Conservation (phyloP, 2,113 vertebrate genomes). For the Macrotus californicus region DNA sequence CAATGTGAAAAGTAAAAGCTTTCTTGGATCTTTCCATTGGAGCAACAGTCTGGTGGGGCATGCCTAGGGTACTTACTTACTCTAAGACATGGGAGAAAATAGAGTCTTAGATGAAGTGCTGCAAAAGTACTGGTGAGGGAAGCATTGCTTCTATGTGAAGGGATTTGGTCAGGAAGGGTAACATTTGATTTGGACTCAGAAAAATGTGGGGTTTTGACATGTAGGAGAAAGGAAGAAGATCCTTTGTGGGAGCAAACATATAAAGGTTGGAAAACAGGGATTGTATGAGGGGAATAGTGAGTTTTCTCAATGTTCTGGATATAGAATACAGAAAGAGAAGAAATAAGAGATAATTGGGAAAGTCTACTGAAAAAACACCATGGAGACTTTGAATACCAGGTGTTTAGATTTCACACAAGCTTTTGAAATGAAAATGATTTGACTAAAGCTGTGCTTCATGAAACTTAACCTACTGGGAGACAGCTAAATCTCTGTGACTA, state of each 20-base stretch:
- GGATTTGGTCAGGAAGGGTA: rapidly evolving
- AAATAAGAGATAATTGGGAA: not conserved
- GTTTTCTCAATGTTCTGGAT: not conserved
- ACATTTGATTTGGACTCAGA: not conserved
- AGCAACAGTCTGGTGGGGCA: not conserved
- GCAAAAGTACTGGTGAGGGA: not conserved
- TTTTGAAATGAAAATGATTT: not conserved
- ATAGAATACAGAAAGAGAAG: not conserved
- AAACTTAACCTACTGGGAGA: not conserved
- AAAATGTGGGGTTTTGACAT: not conserved
- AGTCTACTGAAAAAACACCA: not conserved
- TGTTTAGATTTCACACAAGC: not conserved
- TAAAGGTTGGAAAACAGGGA: not conserved
- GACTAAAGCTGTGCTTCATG: not conserved
- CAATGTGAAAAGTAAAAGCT: not conserved
- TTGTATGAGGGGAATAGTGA: not conserved
- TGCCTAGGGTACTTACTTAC: too few relatives aligned
- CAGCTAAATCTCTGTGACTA: not conserved
- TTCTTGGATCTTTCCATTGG: not conserved
- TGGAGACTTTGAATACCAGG: not conserved
- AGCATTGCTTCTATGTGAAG: not conserved
- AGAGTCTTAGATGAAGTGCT: not conserved
- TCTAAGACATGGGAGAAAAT: not conserved
- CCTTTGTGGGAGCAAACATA: not conserved
- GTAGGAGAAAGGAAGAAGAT: not conserved